Evolutionary conservation across 2,888 invertebrate species (phyloP).

Genomic region (Apodemia duryi): DNA sequence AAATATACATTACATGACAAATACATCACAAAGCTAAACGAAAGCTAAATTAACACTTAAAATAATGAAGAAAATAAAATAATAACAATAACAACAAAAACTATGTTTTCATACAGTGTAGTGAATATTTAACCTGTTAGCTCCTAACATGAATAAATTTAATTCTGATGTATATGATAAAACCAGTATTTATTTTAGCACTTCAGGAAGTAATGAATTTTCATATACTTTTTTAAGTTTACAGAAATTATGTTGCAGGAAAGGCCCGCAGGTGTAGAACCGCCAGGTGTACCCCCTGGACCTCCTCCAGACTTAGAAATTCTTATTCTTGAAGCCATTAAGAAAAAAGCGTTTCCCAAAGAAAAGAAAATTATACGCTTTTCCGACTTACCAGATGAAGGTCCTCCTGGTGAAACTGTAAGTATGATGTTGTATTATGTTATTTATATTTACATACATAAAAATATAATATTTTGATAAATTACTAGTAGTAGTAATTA

Average conservation of each 20-base stretch:
- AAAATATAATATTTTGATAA: background rate
- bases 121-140: too few relatives aligned
- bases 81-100: too few relatives aligned
- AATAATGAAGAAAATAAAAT: too few relatives aligned
- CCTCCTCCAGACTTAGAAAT: constrained; percentile 87
- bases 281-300: constrained; percentile 93
- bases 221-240: background rate
- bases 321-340: constrained; percentile 48
- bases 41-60: too few relatives aligned
- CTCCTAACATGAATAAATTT: too few relatives aligned
- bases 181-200: background rate
- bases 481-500: too few relatives aligned
- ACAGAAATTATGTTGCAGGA: constrained; percentile 43
- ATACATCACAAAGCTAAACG: too few relatives aligned
- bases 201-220: too few relatives aligned
- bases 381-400: constrained; percentile 78
- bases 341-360: constrained; percentile 38
- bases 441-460: too few relatives aligned
- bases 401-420: constrained; percentile 66
- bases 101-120: too few relatives aligned
- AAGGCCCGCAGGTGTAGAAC: constrained; percentile 74
- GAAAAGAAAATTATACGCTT: constrained; percentile 81
- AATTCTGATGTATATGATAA: too few relatives aligned
- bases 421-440: constrained; percentile 27
- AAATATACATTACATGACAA: too few relatives aligned